Conservation (phyloP, 2,113 vertebrate genomes). For the Notothenia rossii region DNA sequence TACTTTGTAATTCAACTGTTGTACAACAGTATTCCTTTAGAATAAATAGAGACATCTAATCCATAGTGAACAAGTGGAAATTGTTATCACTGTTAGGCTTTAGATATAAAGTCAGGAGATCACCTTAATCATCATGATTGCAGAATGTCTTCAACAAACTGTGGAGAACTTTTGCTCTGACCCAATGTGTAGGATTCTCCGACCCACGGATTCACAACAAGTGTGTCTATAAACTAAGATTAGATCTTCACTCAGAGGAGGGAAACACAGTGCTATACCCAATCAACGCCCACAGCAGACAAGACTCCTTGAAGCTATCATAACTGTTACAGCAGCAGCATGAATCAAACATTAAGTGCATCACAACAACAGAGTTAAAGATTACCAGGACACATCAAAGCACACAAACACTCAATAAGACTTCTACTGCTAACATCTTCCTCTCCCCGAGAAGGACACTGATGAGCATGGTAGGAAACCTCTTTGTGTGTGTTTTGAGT, state of each 20-base stretch:
- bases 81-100: neutral
- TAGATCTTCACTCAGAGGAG: constrained; percentile 34
- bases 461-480: constrained; percentile 26
- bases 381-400: constrained; percentile 57
- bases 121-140: neutral
- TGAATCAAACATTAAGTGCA: constrained; percentile 66
- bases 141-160: neutral
- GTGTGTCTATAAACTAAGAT: constrained; percentile 34
- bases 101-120: neutral
- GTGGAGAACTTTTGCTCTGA: neutral
- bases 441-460: constrained; percentile 18
- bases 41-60: too few species aligned
- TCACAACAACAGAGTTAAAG: constrained; percentile 48
- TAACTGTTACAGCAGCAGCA: constrained; percentile 42
- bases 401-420: constrained; percentile 32
- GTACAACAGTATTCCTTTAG: too few species aligned
- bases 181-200: constrained; percentile 7
- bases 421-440: constrained; percentile 27
- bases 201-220: constrained; percentile 1
- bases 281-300: constrained; percentile 39
- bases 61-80: too few species aligned
- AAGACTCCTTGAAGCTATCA: constrained; percentile 37
- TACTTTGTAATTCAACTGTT: too few species aligned
- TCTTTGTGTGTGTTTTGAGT: constrained; percentile 8
- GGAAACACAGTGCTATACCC: constrained; percentile 59